Evolutionary conservation across 92 coral and sea anemone genomes (phyloP), one percentile per base, ranked within the genome.

Genomic region (Epizoanthus fatuus): DNA sequence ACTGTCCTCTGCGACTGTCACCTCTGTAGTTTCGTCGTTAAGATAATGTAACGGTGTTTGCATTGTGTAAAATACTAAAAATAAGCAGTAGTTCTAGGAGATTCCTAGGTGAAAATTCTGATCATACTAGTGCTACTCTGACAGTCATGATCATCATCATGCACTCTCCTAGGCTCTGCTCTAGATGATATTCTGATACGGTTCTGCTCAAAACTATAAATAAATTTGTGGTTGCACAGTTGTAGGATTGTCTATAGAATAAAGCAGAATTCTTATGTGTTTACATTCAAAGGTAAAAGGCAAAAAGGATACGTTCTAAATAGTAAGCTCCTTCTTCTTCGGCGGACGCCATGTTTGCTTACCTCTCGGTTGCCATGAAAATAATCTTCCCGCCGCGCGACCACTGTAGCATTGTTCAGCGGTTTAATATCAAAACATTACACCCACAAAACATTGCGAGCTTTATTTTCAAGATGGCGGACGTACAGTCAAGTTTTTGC

Each of bases 231-330:
- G 35, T 29, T 29, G 35, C 35, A 29, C 1, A 49, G 53, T 49
- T 49, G 11, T 8, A 47, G 12, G 12, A 10, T 47, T 47, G 14
- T 49, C 53, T 49, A 2, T 8, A 12, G 12, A 49, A 49, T 49
- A 8, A 47, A 49, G 13, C 53, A 8, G 53, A 12, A 49, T 49
- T 49, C 53, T 49, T 49, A 49, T 2, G 9, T 1, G 53, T 8
- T 49, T 49, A 49, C 9, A 13, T 66, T 77, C 55, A 4, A 59
- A 37, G 22, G 1, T 11, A 42, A 47, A 57, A 2, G 22, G 13
- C 66, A 12, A 56, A 59, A 95, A 93, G 97, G 98, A 95, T 97
- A 97, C 99, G 98, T 75, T 97, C 98, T 72, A 97, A 91, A 53
- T 89, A 88, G 68, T 85, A 97, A 1, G 96, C 94, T 15, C 93